A percentile compares a stretch with the other conserved stretches of the same genome.
phyloP scores from a whole-genome alignment of 1,140 invertebrate species.

The Zaprionus africanus region DNA sequence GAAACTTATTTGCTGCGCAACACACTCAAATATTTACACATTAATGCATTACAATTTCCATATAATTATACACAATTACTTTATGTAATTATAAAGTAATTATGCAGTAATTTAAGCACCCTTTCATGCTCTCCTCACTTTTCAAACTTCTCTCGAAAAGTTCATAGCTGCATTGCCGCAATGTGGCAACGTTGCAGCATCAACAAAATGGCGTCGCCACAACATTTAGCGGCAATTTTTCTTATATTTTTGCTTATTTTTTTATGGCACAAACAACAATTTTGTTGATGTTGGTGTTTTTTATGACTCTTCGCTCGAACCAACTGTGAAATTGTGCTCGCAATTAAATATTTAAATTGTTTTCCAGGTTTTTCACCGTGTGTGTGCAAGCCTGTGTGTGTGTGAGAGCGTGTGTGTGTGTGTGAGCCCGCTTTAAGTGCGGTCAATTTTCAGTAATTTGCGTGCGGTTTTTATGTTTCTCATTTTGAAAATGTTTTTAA shows the following conservation, averaged over 20 bases:
- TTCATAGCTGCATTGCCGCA: background rate
- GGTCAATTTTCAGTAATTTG: constrained; percentile 78
- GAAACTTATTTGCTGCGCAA: no score
- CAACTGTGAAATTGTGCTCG: constrained; percentile 57
- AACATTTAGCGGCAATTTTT: constrained; percentile 35
- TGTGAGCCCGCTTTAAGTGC: constrained; percentile 55
- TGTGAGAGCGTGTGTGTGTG: constrained; percentile 34
- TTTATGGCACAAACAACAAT: constrained; percentile 8
- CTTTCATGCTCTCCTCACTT: background rate
- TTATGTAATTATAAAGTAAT: background rate
- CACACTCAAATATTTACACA: background rate
- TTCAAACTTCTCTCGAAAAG: constrained; percentile 7
- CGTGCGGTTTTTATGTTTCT: constrained; percentile 67
- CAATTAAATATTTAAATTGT: constrained; percentile 80
- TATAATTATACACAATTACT: constrained; percentile 3
- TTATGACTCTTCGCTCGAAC: constrained; percentile 45
- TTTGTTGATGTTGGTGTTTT: constrained; percentile 14
- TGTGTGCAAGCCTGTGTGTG: background rate
- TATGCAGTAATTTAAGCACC: background rate
- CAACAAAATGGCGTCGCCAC: constrained; percentile 42
- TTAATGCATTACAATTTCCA: background rate
- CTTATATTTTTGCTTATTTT: constrained; percentile 2
- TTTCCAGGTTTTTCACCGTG: constrained; percentile 37
- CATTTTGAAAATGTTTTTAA: constrained; percentile 56
- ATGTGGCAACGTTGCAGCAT: constrained; percentile 16